Evolutionary conservation across 2,888 invertebrate species (phyloP).

Genomic region (Homarus gammarus): DNA sequence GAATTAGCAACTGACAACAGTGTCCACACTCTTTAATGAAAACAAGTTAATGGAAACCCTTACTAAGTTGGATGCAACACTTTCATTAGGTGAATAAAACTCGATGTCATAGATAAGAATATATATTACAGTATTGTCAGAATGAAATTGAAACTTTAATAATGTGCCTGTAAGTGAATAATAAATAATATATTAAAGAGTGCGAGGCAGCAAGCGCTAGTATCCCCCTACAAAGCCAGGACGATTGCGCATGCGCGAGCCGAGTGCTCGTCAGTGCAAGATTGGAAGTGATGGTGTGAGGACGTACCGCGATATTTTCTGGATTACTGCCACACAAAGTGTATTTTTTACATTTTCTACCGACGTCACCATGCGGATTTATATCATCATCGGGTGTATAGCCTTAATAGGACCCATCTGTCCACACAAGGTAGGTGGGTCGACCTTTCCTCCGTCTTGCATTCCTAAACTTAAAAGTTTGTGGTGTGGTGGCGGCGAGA

Average conservation of each 20-base stretch:
- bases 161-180: too few relatives aligned
- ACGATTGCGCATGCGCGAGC: constrained; percentile 11
- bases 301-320: constrained; percentile 32
- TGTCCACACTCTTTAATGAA: too few relatives aligned
- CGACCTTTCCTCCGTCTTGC: background rate
- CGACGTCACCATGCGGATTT: constrained; percentile 36
- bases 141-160: too few relatives aligned
- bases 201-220: too few relatives aligned
- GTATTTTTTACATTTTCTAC: constrained; percentile 21
- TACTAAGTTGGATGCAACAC: too few relatives aligned
- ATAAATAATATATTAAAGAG: too few relatives aligned
- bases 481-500: background rate
- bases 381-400: constrained; percentile 36
- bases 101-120: too few relatives aligned
- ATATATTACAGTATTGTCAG: too few relatives aligned
- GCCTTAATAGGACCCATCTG: constrained; percentile 40
- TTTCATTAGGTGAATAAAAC: too few relatives aligned
- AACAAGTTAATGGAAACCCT: too few relatives aligned
- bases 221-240: constrained; percentile 7
- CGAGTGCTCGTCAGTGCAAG: constrained; percentile 13
- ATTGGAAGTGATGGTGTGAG: constrained; percentile 38
- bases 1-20: too few relatives aligned
- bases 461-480: constrained; percentile 32
- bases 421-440: constrained; percentile 28
- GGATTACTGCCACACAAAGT: constrained; percentile 50